Evolutionary conservation across 2,797 vertebrate genomes (phyloP).

Genomic region (Craterocephalus amniculus): DNA sequence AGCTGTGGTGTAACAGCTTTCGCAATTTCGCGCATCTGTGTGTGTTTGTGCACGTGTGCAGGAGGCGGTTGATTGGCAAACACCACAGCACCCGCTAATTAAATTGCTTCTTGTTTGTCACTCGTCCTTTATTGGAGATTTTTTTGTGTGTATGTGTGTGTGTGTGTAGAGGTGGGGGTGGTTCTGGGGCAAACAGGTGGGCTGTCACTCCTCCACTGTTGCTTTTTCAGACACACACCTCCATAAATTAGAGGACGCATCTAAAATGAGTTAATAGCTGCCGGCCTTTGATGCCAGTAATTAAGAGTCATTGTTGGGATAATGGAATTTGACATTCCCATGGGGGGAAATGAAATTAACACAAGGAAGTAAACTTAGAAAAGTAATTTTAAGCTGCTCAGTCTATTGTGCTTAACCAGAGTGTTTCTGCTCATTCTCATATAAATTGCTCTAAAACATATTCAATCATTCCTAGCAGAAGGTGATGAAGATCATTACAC

Average conservation of each 20-base stretch:
- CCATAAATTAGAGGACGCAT: slow-evolving; percentile 68
- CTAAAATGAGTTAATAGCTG: slow-evolving; percentile 71
- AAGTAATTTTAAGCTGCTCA: slow-evolving; percentile 40
- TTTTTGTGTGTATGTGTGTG: too few relatives aligned
- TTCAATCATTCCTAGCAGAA: slow-evolving; percentile 1
- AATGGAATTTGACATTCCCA: slow-evolving; percentile 66
- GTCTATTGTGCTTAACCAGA: slow-evolving; percentile 31
- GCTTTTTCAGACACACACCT: slow-evolving; percentile 46
- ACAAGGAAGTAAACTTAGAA: slow-evolving; percentile 33
- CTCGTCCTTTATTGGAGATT: slow-evolving; percentile 68
- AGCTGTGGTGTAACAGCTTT: slow-evolving; percentile 3
- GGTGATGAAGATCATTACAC: neutral
- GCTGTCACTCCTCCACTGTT: slow-evolving; percentile 59
- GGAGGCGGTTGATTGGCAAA: slow-evolving; percentile 68
- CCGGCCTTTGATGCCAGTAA: slow-evolving; percentile 69
- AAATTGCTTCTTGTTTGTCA: slow-evolving; percentile 75
- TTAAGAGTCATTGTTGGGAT: slow-evolving; percentile 76
- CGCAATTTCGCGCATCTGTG: slow-evolving; percentile 37
- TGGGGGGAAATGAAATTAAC: slow-evolving; percentile 36
- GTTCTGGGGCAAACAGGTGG: slow-evolving; percentile 76
- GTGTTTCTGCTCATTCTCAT: slow-evolving; percentile 14
- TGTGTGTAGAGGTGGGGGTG: slow-evolving; percentile 29
- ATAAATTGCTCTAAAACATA: slow-evolving; percentile 14
- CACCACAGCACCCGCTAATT: slow-evolving; percentile 70
- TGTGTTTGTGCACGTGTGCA: slow-evolving; percentile 27